Evolutionary conservation across 2,888 invertebrate species (phyloP), one percentile per base, ranked within the genome.

Genomic region (Eilema griseolum): DNA sequence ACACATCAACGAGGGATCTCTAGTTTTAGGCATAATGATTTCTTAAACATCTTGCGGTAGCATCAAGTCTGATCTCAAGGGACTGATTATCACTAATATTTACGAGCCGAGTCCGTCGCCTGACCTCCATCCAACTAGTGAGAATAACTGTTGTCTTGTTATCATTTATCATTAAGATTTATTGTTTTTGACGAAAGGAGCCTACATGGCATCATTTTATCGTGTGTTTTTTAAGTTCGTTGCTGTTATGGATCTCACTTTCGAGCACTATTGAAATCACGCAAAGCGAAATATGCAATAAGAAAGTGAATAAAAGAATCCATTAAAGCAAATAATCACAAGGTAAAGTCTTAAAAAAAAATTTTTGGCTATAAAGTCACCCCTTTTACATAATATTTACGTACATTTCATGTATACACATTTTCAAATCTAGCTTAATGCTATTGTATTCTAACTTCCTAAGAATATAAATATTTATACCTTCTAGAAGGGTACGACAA

Each of bases 381-480:
- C 46, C 46, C 20, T 46, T 14, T 1, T 16, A 3, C 4, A 16
- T 41, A 33, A 41, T 41, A 16, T 41, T 16, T 46, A 46, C 4
- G 46, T 46, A 46, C 16, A 41, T 41, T 41, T 4, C 41, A 41
- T 16, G 0, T 46, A 46, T 46, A 46, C 41, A 3, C 20, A n/a
- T n/a, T 52, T 10, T 52, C 8, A 7, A 52, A 52, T 52, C 20
- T 20, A 52, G 7, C 52, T 52, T 52, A 37, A 37, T 37, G 33
- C 33, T 37, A 52, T 52, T 52, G 20, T 52, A 20, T 57, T 57
- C 23, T 23, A n/a, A n/a, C n/a, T n/a, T 56, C 23, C 24, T 70
- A 57, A 79, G 70, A 64, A 71, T 71, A 72, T 73, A 77, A 72
- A 75, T 46, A 69, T 70, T 61, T 77, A 69, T 73, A 61, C 65